These are phyloP conservation scores for Thaumetopoea pityocampa DNA, from an alignment of 1,140 invertebrate genomes.

Conservation along the genomic window DNA sequence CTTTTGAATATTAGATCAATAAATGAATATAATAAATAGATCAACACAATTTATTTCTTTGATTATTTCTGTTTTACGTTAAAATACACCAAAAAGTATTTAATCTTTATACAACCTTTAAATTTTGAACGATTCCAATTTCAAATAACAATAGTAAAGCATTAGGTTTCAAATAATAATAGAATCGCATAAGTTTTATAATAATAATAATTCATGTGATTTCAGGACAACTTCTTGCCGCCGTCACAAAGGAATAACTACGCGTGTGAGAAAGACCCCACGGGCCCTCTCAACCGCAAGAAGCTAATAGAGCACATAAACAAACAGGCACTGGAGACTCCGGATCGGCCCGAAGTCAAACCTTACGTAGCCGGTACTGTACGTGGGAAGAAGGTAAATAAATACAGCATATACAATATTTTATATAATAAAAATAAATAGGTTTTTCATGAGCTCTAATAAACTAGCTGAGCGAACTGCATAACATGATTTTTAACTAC, in stretches of 20 bases:
- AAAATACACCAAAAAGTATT: no score
- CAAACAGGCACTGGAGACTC: constrained; percentile 97
- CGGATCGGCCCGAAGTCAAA: constrained; percentile 97
- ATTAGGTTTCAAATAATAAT: neutral
- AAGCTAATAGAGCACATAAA: constrained; percentile 98
- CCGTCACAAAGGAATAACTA: constrained; percentile 96
- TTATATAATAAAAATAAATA: neutral
- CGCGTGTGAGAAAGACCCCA: constrained; percentile 95
- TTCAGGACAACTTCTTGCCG: constrained; percentile 96
- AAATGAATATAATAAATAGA: no score
- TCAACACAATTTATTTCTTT: no score
- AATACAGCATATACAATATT: neutral
- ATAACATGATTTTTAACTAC: no score
- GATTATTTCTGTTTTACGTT: no score
- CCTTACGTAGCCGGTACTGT: constrained; percentile 93
- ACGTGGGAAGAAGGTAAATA: constrained; percentile 90
- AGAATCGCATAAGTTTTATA: neutral
- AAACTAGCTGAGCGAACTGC: no score
- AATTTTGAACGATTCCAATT: no score
- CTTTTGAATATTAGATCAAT: no score
- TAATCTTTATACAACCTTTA: no score
- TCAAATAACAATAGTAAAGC: neutral
- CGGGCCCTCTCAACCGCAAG: constrained; percentile 96
- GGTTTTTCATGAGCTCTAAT: neutral
- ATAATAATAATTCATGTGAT: constrained; percentile 21